Base-by-base conservation (phyloP, 2,113 vertebrate species). In the Alaudala cheleensis region DNA sequence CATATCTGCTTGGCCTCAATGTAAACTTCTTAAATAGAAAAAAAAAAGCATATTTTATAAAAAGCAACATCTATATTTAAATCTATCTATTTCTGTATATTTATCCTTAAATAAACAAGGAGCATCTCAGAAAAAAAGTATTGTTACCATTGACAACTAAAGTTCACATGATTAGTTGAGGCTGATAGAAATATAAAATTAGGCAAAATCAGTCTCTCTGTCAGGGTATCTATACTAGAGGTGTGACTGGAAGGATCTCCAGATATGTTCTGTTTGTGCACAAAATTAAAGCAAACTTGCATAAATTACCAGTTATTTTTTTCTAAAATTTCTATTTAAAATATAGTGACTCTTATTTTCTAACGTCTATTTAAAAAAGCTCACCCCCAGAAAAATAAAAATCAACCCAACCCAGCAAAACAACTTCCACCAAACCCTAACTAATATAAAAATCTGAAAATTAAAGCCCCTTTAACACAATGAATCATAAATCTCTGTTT, bases 241-340 rank as follows among this genome's bases (percentile, higher is more conserved):
- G 7, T 86, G 16, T 53, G 12, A 57, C 26, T 70, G 44, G 37
- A 91, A 86, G 6, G 10, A 40, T 25, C 7, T 57, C 51, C 50
- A 50, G 25, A 22, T 2, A 9, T 17, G 8, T 26, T 2, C 0
- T 56, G 21, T 54, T 57, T 4, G 5, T 23, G 21, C 0, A 10
- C 66, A 54, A 74, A 86, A n/a, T 33, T 2, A 74, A 85, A 74
- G 4, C 1, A 79, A 65, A 73, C 3, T 45, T 84, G 4, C 50
- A 19, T 34, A 54, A 61, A 69, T 49, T 61, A 11, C 3, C 14
- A 61, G 13, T 21, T 28, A 15, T 37, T 37, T 37, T 37, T 37
- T 37, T n/a, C n/a, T 57, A 34, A 67, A 51, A 4, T 20, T 61
- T 81, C 13, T 45, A 7, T 39, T 81, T 64, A 34, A 71, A 73